These are phyloP conservation scores for Tupaia tana DNA, from an alignment of 2,113 vertebrate genomes.

Conservation along the genomic window DNA sequence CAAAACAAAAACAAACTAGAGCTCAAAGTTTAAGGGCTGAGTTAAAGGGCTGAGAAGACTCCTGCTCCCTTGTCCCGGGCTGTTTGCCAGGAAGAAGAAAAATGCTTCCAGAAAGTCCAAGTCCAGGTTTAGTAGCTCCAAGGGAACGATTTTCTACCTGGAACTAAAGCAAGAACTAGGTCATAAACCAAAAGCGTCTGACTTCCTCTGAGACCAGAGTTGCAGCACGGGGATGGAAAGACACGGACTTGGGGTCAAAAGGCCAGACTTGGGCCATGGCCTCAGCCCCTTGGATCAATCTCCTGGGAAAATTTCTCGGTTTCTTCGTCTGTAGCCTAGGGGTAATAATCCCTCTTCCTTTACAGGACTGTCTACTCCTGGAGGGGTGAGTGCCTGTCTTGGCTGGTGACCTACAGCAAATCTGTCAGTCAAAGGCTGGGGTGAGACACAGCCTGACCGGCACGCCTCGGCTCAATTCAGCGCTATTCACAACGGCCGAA, in stretches of 20 bases:
- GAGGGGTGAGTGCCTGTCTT: background rate
- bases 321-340: background rate
- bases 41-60: background rate
- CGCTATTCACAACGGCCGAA: background rate
- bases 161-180: constrained; percentile 49
- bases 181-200: background rate
- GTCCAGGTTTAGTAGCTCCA: constrained; percentile 28
- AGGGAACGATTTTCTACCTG: constrained; percentile 47
- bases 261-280: background rate
- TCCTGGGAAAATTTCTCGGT: background rate
- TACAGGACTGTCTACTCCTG: background rate
- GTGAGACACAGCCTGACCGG: background rate
- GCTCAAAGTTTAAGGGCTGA: background rate
- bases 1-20: background rate
- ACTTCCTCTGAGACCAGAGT: background rate
- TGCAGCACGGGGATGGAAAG: background rate
- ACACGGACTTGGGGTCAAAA: background rate
- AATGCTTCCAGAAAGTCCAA: constrained; percentile 28
- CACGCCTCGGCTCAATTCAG: background rate
- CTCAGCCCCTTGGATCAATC: background rate
- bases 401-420: background rate
- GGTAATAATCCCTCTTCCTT: background rate
- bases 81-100: constrained; percentile 42
- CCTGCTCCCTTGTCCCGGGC: constrained; percentile 39
- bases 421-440: background rate